These are phyloP conservation scores for Autographa pulchrina DNA, from an alignment of 2,888 invertebrate genomes.

Conservation along the genomic window DNA sequence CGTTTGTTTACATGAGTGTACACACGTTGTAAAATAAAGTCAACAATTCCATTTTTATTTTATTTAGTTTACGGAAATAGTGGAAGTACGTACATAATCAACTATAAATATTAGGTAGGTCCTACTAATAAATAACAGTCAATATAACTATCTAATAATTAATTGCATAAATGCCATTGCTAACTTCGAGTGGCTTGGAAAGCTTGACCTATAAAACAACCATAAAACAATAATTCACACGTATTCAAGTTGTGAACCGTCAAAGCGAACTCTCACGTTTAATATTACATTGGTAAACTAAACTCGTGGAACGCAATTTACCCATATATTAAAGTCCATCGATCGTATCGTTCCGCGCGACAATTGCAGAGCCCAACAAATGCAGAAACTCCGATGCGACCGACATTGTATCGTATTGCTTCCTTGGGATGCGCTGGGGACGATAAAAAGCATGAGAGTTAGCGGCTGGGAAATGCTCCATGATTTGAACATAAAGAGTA, in stretches of 20 bases:
- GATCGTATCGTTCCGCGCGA: conserved; percentile 61
- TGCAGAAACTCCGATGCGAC: conserved; percentile 68
- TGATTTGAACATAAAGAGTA: background rate
- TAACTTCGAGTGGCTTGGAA: background rate
- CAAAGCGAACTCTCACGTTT: conserved; percentile 33
- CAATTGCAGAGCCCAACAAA: conserved; percentile 76
- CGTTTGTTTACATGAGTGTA: background rate
- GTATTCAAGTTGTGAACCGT: background rate
- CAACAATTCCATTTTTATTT: too few species aligned
- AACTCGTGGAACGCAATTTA: conserved; percentile 63
- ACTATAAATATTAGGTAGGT: too few species aligned
- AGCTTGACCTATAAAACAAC: background rate
- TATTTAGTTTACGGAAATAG: too few species aligned
- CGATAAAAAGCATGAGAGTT: conserved; percentile 41
- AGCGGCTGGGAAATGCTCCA: conserved; percentile 45
- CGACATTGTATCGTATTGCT: conserved; percentile 74
- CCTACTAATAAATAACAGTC: too few species aligned
- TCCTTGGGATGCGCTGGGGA: conserved; percentile 68
- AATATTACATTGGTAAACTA: conserved; percentile 44
- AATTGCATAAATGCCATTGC: background rate
- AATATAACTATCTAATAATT: too few species aligned
- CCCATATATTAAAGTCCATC: conserved; percentile 64
- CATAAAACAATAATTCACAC: background rate
- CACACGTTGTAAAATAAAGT: too few species aligned
- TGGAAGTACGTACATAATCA: too few species aligned